Evolutionary conservation across 2,113 vertebrate genomes (phyloP).

Genomic region (Datnioides undecimradiatus): DNA sequence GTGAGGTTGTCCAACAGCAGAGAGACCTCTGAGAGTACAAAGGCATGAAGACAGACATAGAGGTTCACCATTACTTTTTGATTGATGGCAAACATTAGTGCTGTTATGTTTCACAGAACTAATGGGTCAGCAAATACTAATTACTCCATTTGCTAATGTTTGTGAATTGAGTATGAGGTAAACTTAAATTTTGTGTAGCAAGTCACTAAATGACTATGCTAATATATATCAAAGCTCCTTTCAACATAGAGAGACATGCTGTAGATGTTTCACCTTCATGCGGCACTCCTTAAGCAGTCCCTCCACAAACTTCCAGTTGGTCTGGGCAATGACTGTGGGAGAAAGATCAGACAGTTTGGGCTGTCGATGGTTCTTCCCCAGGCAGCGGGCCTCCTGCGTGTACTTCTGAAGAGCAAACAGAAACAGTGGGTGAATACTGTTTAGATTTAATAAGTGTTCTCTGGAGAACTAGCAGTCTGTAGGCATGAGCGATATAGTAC

Average conservation of each 20-base stretch:
- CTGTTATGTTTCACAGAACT: too few relatives aligned
- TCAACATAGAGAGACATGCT: neutral
- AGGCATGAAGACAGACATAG: too few relatives aligned
- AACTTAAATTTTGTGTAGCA: neutral
- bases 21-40: too few relatives aligned
- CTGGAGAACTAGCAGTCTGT: neutral
- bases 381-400: conserved; percentile 91
- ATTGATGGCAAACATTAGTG: too few relatives aligned
- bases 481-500: neutral
- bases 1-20: too few relatives aligned
- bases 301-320: conserved; percentile 96
- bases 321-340: conserved; percentile 94
- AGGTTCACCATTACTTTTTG: too few relatives aligned
- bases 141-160: too few relatives aligned
- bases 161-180: too few relatives aligned
- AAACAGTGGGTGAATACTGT: neutral
- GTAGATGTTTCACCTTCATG: conserved; percentile 90
- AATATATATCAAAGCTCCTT: neutral
- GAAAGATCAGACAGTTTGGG: conserved; percentile 95
- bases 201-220: neutral
- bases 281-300: conserved; percentile 95
- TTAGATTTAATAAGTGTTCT: too few relatives aligned
- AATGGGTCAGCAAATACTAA: too few relatives aligned
- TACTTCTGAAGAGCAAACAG: conserved; percentile 86
- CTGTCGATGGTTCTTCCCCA: conserved; percentile 92